Evolutionary conservation across 2,797 vertebrate genomes (phyloP), one percentile per base, ranked within the genome.

Genomic region (Lophura swinhoii): DNA sequence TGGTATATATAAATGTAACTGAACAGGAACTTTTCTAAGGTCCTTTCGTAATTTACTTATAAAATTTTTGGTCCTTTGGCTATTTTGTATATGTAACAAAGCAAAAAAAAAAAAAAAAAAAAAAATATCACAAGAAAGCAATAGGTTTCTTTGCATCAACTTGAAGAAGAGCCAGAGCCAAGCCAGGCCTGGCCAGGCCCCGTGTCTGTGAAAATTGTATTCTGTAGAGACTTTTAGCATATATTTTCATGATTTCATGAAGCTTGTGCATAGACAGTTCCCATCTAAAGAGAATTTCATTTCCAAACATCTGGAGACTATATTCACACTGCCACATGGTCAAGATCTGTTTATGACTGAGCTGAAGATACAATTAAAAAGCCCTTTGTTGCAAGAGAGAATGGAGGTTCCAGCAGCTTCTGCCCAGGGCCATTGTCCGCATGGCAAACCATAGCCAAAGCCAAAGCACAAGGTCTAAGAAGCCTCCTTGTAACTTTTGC

Each of bases 1-100:
- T 0, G 0, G n/a, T 39, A n/a, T n/a, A 13, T 74, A 82, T 67
- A 62, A 71, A 63, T 0, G 0, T 53, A 73, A 53, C 6, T 4
- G 41, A 80, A 58, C 5, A 24, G 35, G n/a, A 48, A 53, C 13
- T 21, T 72, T 87, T 68, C 62, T 69, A 58, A 55, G 35, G 37
- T 55, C 7, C 18, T 69, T 81, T 53, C 24, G 24, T 33, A 29
- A 39, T 35, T 63, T 22, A 58, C 29, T 44, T 79, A 51, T 53
- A 21, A 72, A 66, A 74, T 62, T 81, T 26, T 73, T 73, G 8
- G 20, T 59, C 7, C 3, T 88, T 63, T n/a, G 84, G 24, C 14
- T 78, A 14, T 14, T 53, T 28, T 53, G 26, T 53, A 53, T 66
- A 77, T 48, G 74, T 81, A 66, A 56, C n/a, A 22, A 73, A 68